Percentiles rank a stretch among this genome's conserved stretches.
These are phyloP conservation scores for Myotis planiceps DNA, from an alignment of 2,797 vertebrate genomes.

Conservation along the genomic window DNA sequence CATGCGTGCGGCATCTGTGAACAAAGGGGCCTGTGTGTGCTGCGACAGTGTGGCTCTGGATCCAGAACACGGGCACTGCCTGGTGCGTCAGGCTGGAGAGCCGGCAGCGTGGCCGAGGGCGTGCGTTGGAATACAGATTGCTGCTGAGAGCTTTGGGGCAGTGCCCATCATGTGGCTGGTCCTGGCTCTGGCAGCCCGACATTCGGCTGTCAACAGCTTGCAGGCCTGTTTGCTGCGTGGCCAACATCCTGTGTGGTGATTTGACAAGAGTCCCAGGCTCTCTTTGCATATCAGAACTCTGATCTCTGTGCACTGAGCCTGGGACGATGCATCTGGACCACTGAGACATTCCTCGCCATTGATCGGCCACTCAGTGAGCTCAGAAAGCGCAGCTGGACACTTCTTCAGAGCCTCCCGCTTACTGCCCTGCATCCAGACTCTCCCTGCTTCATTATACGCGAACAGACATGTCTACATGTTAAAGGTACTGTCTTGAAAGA, in stretches of 20 bases:
- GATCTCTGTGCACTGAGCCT: background rate
- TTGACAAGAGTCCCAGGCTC: constrained; percentile 41
- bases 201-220: constrained; percentile 43
- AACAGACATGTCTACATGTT: constrained; percentile 13
- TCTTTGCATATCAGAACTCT: constrained; percentile 46
- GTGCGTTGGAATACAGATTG: constrained; percentile 61
- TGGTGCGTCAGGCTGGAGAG: background rate
- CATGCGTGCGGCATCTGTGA: background rate
- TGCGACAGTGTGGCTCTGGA: background rate
- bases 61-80: background rate
- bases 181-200: constrained; percentile 25
- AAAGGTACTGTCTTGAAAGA: constrained; percentile 43
- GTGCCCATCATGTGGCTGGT: background rate
- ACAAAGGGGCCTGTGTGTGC: constrained; percentile 72
- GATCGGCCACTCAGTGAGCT: background rate
- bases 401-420: background rate
- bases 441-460: constrained; percentile 56
- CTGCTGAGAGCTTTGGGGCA: constrained; percentile 39
- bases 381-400: background rate
- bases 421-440: constrained; percentile 4
- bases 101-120: background rate
- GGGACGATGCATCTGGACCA: constrained; percentile 43
- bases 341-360: background rate
- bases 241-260: constrained; percentile 55
- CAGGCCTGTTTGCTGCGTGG: constrained; percentile 55